phyloP scores from a whole-genome alignment of 2,888 invertebrate genomes.

The Phanerotoma sp. region DNA sequence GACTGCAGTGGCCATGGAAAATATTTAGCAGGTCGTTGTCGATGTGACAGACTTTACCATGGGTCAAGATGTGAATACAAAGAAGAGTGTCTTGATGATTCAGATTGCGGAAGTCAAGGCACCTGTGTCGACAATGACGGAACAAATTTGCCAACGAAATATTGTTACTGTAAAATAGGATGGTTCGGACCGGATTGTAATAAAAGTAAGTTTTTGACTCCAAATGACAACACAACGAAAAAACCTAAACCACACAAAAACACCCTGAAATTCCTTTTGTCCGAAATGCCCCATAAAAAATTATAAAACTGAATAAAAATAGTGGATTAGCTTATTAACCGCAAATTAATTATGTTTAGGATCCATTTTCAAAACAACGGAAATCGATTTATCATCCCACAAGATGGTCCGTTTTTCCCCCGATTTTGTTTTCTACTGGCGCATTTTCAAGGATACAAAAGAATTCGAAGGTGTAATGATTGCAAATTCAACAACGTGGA shows the following conservation, averaged over 20 bases:
- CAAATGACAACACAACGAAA: too few relatives aligned
- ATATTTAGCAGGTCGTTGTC: constrained; percentile 75
- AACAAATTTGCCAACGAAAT: constrained; percentile 76
- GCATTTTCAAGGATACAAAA: constrained; percentile 75
- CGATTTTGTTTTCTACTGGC: constrained; percentile 81
- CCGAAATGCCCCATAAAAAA: too few relatives aligned
- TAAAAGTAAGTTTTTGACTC: constrained; percentile 66
- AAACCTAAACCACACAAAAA: too few relatives aligned
- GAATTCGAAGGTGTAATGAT: constrained; percentile 87
- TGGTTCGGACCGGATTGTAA: constrained; percentile 85
- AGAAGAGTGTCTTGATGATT: constrained; percentile 83
- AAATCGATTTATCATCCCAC: constrained; percentile 72
- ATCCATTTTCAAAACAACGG: constrained; percentile 73
- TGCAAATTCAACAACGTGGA: constrained; percentile 82
- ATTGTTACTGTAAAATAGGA: constrained; percentile 89
- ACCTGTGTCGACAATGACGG: constrained; percentile 80
- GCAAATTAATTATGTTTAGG: constrained; percentile 60
- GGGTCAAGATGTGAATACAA: constrained; percentile 84
- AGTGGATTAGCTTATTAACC: background rate
- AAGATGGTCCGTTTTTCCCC: constrained; percentile 71
- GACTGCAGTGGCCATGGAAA: constrained; percentile 84
- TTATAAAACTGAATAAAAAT: too few relatives aligned
- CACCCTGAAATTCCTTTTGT: too few relatives aligned
- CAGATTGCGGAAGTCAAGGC: constrained; percentile 85
- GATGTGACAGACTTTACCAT: constrained; percentile 78